Evolutionary conservation across 53 echinoderm and acorn worm genomes (phyloP).

Genomic region (Glandiceps talaboti): DNA sequence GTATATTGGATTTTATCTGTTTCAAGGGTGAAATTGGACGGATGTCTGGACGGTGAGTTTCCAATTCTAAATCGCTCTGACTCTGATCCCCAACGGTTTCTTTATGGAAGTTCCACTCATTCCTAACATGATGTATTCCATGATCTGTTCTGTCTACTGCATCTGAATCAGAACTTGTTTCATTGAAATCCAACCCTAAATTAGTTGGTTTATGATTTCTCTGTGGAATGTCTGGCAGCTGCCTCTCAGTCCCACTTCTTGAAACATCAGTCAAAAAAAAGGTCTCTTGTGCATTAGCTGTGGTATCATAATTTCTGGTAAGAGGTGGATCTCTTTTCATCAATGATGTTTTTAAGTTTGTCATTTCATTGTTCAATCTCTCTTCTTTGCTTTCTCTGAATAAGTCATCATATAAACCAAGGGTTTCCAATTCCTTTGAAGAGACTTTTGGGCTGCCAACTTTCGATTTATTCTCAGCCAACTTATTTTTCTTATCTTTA

Average conservation of each 20-base stretch:
- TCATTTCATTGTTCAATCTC: background rate
- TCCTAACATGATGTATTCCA: background rate
- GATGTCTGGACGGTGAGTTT: constrained; percentile 54
- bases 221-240: background rate
- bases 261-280: background rate
- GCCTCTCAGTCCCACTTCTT: background rate
- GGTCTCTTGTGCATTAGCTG: background rate
- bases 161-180: background rate
- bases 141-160: background rate
- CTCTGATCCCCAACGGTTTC: background rate
- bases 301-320: background rate
- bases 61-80: constrained; percentile 22
- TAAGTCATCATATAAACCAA: constrained; percentile 28
- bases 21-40: constrained; percentile 45
- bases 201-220: background rate
- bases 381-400: background rate
- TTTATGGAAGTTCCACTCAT: background rate
- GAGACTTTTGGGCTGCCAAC: constrained; percentile 31
- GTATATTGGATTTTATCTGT: background rate
- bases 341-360: background rate
- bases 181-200: constrained; percentile 6
- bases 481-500: background rate
- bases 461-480: constrained; percentile 1
- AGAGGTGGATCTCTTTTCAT: background rate
- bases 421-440: constrained; percentile 26